Base-by-base conservation (phyloP, 2,888 invertebrate species). In the Endomychus coccineus region DNA sequence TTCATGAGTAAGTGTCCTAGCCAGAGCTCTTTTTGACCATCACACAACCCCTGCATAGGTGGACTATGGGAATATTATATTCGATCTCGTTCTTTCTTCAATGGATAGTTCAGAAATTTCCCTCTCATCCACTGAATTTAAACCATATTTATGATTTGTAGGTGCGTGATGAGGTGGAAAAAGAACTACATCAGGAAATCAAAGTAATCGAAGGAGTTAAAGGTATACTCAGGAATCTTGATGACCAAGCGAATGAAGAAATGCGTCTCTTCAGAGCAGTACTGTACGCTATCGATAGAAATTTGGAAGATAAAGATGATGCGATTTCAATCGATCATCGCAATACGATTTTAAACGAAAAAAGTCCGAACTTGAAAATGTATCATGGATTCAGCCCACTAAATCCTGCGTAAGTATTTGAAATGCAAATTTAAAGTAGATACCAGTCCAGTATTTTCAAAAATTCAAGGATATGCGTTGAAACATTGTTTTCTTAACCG, bases 241-340 rank as follows among this genome's bases (percentile, higher is more conserved):
- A 86, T 9, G 84, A 87, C 55, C 83, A 91, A 62, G 71, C 82
- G 0, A 75, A 77, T 15, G 92, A 94, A 59, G 89, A 91, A 66
- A 74, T 90, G 56, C 75, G 92, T 36, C 75, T 84, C 41, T 68
- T 91, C 23, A 76, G 89, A 36, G 78, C 89, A 4, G 78, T 82
- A 1, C 76, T 83, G 41, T 90, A 86, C 62, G 75, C 82, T 32
- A 71, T 94, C 44, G 89, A 91, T 56, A 77, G 83, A 36, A 91
- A 92, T 66, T 67, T 92, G 23, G 78, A 81, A 44, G 84, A 87
- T 55, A 94, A 94, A 61, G 78, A 80, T 46, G 76, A 74, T 34
- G 87, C 88, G 16, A 69, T 87, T 32, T 75, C 78, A 48, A 78
- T 88, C 25, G 92, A 92, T 56, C 70, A 74, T 48, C 72, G 73